Conservation (phyloP, 2,113 vertebrate species). For the Hyla sarda region DNA sequence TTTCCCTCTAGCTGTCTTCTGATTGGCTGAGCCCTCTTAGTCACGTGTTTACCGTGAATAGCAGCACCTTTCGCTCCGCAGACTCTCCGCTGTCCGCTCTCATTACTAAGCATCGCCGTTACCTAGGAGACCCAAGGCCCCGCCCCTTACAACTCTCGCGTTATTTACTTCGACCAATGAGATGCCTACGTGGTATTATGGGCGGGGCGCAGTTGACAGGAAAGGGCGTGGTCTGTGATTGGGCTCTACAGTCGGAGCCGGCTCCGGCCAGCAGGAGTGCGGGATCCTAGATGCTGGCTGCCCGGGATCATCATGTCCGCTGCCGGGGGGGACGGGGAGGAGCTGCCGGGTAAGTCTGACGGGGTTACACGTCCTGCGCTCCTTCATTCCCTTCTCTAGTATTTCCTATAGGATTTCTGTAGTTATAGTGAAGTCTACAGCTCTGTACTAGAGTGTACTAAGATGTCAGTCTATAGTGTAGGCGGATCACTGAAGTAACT, state of each 20-base stretch:
- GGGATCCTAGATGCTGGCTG: background rate
- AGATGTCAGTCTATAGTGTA: too few species aligned
- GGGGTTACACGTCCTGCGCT: too few species aligned
- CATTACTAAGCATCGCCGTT: constrained; percentile 5
- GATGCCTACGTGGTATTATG: constrained; percentile 60
- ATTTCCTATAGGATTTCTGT: too few species aligned
- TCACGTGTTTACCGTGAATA: too few species aligned
- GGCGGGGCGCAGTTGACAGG: constrained; percentile 58
- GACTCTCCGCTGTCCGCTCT: too few species aligned
- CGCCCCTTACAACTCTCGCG: background rate
- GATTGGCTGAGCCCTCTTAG: background rate
- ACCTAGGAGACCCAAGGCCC: background rate
- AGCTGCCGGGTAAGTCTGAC: background rate
- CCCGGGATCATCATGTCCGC: constrained; percentile 14
- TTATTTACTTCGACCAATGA: constrained; percentile 9
- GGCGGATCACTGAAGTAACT: too few species aligned
- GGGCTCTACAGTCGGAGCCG: constrained; percentile 1
- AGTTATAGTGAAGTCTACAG: too few species aligned
- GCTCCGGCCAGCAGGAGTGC: background rate
- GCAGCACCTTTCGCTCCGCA: background rate
- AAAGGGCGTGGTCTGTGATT: constrained; percentile 34
- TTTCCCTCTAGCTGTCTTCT: background rate
- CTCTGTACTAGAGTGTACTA: too few species aligned
- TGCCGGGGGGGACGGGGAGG: background rate
- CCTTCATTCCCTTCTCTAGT: too few species aligned